Evolutionary conservation across 2,888 invertebrate species (phyloP).

Genomic region (Diadegma fenestrale): DNA sequence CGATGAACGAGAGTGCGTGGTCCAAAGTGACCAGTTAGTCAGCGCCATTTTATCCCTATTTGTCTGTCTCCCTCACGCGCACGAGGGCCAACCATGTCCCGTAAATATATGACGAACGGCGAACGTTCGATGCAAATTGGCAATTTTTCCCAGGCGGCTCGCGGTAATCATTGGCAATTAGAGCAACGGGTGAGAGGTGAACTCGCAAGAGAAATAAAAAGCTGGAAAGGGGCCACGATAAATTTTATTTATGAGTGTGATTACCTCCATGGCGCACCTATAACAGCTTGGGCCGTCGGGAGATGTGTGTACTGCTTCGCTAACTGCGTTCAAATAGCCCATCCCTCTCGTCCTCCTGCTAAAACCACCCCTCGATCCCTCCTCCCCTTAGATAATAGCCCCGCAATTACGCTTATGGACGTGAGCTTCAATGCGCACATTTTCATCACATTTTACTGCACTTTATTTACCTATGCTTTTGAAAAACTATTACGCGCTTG

Average conservation of each 20-base stretch:
- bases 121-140: slow-evolving; percentile 78
- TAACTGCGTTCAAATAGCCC: slow-evolving; percentile 68
- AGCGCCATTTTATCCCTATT: slow-evolving; percentile 35
- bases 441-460: slow-evolving; percentile 39
- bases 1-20: slow-evolving; percentile 61
- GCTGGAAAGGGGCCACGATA: slow-evolving; percentile 72
- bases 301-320: slow-evolving; percentile 56
- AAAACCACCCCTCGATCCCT: slow-evolving; percentile 54
- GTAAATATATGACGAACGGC: slow-evolving; percentile 69
- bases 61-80: slow-evolving; percentile 34
- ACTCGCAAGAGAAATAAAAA: slow-evolving; percentile 10
- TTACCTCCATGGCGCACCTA: slow-evolving; percentile 80
- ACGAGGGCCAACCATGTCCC: slow-evolving; percentile 21
- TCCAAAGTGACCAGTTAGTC: slow-evolving; percentile 39
- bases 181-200: slow-evolving; percentile 67
- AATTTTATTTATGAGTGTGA: slow-evolving; percentile 82
- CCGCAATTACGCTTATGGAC: slow-evolving; percentile 72
- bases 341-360: slow-evolving; percentile 53
- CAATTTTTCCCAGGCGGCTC: slow-evolving; percentile 79
- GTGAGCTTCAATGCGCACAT: neutral
- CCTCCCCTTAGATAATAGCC: slow-evolving; percentile 71
- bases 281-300: slow-evolving; percentile 70
- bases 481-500: neutral
- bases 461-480: neutral
- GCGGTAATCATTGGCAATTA: slow-evolving; percentile 83